Evolutionary conservation across 2,888 invertebrate species (phyloP).

Genomic region (Calliopum simillimum): DNA sequence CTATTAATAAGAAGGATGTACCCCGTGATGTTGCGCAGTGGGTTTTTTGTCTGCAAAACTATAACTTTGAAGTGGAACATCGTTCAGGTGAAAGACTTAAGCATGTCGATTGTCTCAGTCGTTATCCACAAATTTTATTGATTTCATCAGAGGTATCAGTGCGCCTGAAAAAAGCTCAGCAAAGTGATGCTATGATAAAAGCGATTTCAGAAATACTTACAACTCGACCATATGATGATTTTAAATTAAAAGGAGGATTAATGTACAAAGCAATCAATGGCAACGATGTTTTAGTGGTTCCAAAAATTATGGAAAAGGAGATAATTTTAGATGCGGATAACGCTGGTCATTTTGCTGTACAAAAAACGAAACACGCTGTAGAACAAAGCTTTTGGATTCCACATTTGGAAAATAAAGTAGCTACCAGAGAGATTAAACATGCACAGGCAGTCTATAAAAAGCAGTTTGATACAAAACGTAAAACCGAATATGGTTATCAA

Average conservation of each 20-base stretch:
- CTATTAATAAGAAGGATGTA: conserved; percentile 19
- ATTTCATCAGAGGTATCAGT: too few relatives aligned
- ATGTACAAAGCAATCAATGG: conserved; percentile 35
- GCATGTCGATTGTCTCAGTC: conserved; percentile 32
- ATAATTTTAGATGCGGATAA: conserved; percentile 40
- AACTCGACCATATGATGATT: conserved; percentile 24
- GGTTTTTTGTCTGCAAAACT: conserved; percentile 35
- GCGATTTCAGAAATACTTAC: conserved; percentile 31
- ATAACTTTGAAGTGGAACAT: conserved; percentile 1
- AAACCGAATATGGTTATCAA: conserved; percentile 30
- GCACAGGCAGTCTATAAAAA: conserved; percentile 39
- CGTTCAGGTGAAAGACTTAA: conserved; percentile 19
- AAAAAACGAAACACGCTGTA: conserved; percentile 35
- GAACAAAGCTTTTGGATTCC: conserved; percentile 39
- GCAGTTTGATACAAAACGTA: conserved; percentile 37
- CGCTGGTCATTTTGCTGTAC: too few relatives aligned
- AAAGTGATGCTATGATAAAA: conserved; percentile 28
- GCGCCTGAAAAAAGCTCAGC: too few relatives aligned
- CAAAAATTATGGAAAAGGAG: conserved; percentile 34
- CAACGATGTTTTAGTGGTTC: conserved; percentile 36
- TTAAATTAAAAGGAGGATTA: conserved; percentile 42
- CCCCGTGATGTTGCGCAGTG: conserved; percentile 32
- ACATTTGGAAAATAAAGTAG: conserved; percentile 31
- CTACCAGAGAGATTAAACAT: conserved; percentile 34
- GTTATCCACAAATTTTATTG: conserved; percentile 18